phyloP scores from a whole-genome alignment of 2,888 invertebrate species.

The Nysson spinosus region DNA sequence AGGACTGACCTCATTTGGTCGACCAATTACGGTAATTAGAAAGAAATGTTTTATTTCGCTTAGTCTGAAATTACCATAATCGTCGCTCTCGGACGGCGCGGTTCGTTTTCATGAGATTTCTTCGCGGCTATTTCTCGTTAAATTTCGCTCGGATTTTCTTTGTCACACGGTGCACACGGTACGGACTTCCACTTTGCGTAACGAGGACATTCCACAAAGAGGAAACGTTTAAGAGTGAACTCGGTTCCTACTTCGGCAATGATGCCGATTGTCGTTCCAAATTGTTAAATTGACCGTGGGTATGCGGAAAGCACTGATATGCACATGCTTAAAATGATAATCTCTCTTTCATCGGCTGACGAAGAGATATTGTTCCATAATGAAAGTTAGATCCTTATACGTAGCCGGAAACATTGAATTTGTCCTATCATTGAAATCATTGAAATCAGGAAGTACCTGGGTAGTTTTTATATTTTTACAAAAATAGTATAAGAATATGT shows the following conservation, averaged over 20 bases:
- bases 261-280: slow-evolving; percentile 54
- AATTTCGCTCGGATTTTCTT: slow-evolving; percentile 26
- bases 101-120: too few species aligned
- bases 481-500: too few species aligned
- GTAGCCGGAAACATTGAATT: neutral
- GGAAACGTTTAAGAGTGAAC: slow-evolving; percentile 51
- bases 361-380: neutral
- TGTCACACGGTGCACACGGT: slow-evolving; percentile 20
- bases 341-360: slow-evolving; percentile 23
- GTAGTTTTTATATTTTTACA: too few species aligned
- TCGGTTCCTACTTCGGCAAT: slow-evolving; percentile 40
- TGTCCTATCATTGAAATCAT: too few species aligned
- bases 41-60: neutral
- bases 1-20: neutral
- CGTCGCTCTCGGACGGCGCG: too few species aligned
- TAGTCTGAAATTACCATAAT: too few species aligned
- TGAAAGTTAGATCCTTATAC: neutral
- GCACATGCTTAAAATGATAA: slow-evolving; percentile 23
- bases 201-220: slow-evolving; percentile 47
- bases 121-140: neutral
- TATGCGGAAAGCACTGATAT: slow-evolving; percentile 48
- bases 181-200: slow-evolving; percentile 40
- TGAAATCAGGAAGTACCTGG: too few species aligned
- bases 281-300: slow-evolving; percentile 64
- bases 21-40: neutral